Evolutionary conservation across 2,888 invertebrate species (phyloP).

Genomic region (Orthonychiurus folsomi): DNA sequence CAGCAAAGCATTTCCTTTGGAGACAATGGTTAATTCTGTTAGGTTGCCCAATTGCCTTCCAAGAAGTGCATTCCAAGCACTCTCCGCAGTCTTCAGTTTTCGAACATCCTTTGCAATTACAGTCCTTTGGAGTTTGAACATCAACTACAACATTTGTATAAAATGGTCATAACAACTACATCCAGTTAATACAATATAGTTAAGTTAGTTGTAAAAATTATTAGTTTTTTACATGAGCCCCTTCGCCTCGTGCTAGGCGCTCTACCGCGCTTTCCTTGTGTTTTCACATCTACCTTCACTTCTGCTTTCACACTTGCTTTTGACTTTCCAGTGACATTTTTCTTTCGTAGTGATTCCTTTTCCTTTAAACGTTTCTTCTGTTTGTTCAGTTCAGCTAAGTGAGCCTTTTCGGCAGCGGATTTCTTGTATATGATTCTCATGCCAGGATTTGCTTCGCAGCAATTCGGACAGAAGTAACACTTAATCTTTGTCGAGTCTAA

Average conservation of each 20-base stretch:
- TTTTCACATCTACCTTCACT: background rate
- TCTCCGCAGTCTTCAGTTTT: constrained; percentile 60
- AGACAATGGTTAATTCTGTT: too few relatives aligned
- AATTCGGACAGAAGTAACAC: constrained; percentile 80
- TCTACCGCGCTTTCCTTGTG: background rate
- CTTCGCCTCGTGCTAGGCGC: background rate
- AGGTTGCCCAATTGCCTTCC: background rate
- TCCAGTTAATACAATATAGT: too few relatives aligned
- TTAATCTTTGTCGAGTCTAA: constrained; percentile 86
- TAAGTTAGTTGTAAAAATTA: too few relatives aligned
- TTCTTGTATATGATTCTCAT: constrained; percentile 49
- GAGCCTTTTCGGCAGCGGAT: background rate
- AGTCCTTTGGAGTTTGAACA: constrained; percentile 47
- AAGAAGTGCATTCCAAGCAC: constrained; percentile 52
- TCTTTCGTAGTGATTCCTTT: background rate
- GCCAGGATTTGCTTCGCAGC: constrained; percentile 71
- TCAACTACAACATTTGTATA: too few relatives aligned
- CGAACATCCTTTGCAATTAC: constrained; percentile 66
- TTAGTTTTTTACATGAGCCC: too few relatives aligned
- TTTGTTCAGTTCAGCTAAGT: background rate
- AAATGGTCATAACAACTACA: too few relatives aligned
- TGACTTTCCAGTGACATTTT: background rate
- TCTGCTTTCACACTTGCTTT: background rate
- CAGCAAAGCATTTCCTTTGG: constrained; percentile 43
- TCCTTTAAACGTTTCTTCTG: background rate